phyloP scores from a whole-genome alignment of 2,888 invertebrate species.

The Acleris cristana region DNA sequence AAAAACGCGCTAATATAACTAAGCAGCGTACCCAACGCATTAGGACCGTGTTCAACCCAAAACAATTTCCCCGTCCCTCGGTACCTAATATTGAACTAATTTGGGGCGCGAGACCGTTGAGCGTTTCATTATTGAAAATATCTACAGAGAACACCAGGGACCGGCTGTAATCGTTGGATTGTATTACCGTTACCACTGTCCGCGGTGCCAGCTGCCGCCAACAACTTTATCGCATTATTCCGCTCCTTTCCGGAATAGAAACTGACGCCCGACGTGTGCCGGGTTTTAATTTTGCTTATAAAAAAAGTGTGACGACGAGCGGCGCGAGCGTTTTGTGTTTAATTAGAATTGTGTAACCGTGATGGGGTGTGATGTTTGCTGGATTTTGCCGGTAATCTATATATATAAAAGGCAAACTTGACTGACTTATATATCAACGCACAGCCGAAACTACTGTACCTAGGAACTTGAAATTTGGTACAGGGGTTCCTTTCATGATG shows the following conservation, averaged over 20 bases:
- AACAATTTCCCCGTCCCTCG: slow-evolving; percentile 33
- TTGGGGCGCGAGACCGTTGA: slow-evolving; percentile 69
- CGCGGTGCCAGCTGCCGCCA: slow-evolving; percentile 75
- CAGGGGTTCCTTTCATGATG: too few relatives aligned
- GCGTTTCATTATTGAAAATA: slow-evolving; percentile 77
- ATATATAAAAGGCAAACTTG: too few relatives aligned
- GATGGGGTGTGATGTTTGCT: too few relatives aligned
- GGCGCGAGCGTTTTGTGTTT: too few relatives aligned
- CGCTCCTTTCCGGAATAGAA: slow-evolving; percentile 48
- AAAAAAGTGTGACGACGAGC: neutral
- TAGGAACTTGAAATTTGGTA: too few relatives aligned
- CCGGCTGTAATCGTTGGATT: slow-evolving; percentile 78
- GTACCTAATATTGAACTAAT: slow-evolving; percentile 65
- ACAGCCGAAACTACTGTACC: too few relatives aligned
- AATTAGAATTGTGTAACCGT: too few relatives aligned
- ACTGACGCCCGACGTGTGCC: slow-evolving; percentile 26
- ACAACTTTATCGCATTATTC: slow-evolving; percentile 75
- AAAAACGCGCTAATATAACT: too few relatives aligned
- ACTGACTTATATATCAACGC: too few relatives aligned
- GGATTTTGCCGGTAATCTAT: too few relatives aligned
- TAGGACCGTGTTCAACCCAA: slow-evolving; percentile 28
- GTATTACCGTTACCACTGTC: slow-evolving; percentile 81
- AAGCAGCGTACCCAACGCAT: slow-evolving; percentile 6
- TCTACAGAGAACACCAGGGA: slow-evolving; percentile 52
- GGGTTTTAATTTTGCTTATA: slow-evolving; percentile 8